Percentiles rank a stretch among this genome's conserved stretches.
These are phyloP conservation scores for Eupristina koningsbergeri DNA, from an alignment of 1,140 invertebrate species.

Conservation along the genomic window DNA sequence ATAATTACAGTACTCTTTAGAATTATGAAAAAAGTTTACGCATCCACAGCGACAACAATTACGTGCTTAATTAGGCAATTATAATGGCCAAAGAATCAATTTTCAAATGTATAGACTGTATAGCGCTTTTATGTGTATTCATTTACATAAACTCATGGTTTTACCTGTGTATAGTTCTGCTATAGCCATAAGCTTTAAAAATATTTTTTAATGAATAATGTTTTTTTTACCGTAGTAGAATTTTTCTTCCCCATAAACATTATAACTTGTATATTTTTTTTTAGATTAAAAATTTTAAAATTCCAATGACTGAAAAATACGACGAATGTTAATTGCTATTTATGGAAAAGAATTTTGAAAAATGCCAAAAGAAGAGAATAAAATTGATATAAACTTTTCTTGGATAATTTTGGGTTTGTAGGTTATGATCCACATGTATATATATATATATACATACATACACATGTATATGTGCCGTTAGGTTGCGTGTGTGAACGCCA, in stretches of 20 bases:
- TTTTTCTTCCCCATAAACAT: neutral
- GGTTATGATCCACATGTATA: conserved; percentile 66
- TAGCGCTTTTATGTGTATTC: neutral
- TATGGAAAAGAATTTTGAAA: neutral
- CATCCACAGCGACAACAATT: no score
- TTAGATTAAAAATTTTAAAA: neutral
- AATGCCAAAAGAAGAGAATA: neutral
- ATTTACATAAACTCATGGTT: neutral
- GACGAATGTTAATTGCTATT: neutral
- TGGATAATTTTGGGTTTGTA: conserved; percentile 66
- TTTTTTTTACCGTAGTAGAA: no score
- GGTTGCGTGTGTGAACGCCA: conserved; percentile 47
- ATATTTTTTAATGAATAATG: no score
- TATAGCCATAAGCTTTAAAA: no score
- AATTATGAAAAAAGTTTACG: no score
- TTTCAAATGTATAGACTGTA: neutral
- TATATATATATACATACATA: no score
- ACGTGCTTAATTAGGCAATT: no score
- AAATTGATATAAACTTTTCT: conserved; percentile 31
- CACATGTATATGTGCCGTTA: conserved; percentile 70
- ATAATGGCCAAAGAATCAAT: neutral
- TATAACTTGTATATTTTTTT: neutral
- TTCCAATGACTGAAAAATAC: neutral
- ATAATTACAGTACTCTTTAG: no score
- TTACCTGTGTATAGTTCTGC: neutral